Base-by-base conservation (phyloP, 2,113 vertebrate genomes). In the Ariopsis seemanni region DNA sequence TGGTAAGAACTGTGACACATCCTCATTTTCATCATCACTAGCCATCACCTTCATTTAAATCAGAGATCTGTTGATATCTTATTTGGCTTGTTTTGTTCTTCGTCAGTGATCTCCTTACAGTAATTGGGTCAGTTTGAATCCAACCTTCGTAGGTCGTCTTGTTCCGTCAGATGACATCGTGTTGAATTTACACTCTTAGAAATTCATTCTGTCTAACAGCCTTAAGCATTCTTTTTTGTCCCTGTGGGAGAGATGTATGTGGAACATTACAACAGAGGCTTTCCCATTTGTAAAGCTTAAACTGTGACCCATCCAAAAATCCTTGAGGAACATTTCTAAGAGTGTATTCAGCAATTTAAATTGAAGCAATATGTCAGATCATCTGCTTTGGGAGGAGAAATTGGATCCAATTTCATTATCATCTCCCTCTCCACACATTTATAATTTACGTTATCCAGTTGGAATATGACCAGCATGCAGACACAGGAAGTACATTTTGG, bases 1-100 rank as follows among this genome's bases (percentile, higher is more conserved):
- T 2, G 98, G 98, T 99, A 94, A 95, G 96, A 89, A 30, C 15
- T 0, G 7, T 60, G 48, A 53, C 30, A n/a, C n/a, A 12, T n/a
- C 75, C 58, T 27, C 5, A 85, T 4, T 67, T 3, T 55, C 20
- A 12, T 63, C 42, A 67, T 0, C 1, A 42, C 12, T 1, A 27
- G 42, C 55, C 22, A 34, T 82, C 25, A n/a, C 15, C 22, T 15
- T 42, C 25, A 50, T 27, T 25, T 83, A 53, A 52, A 48, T 60
- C 58, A 78, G 58, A 18, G 27, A 4, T n/a, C 71, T 77, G 57
- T 27, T 85, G 20, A 5, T 18, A 62, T 22, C 18, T 8, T 11
- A 25, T 62, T 14, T 25, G 57, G 58, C 34, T 62, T 25, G 27
- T 62, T 7, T 62, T 42, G 9, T 62, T 62, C 27, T 48, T 25